Base-by-base conservation (phyloP, 2,113 vertebrate species). In the Heterocephalus glaber region DNA sequence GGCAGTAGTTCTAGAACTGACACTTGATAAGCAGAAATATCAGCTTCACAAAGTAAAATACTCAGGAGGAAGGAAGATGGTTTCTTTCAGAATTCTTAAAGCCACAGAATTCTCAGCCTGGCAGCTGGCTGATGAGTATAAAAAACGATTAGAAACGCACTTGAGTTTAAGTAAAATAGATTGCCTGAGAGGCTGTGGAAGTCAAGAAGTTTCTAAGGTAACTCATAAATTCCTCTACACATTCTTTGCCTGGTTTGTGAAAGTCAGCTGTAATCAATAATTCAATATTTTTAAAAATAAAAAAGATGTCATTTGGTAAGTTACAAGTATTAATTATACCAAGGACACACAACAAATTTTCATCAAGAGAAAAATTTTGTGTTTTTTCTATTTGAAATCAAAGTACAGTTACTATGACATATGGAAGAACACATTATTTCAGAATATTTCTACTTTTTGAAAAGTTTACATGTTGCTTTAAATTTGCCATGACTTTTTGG, bases 101-200 rank as follows among this genome's bases (percentile, higher is more conserved):
- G 83, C 2, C 38, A 11, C 4, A 4, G 49, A 38, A 47, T 68
- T 52, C 49, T 89, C 82, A 72, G 38, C 33, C 60, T 82, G 20
- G 49, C 0, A 0, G n/a, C n/a, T 86, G 90, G 52, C 47, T 61
- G 22, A 89, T 86, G 38, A 68, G 20, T 49, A 86, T 70, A 79
- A n/a, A 86, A 94, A 95, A 87, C 30, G 30, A 86, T 41, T 87
- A 52, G 20, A 66, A 65, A 86, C 60, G 35, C 38, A 70, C 38
- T 72, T 93, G 56, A 94, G 2, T 74, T 94, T 81, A 41, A 83
- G 68, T 72, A 49, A 94, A 97, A 65, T 65, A 89, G 58, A 92
- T 72, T 63, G 30, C 47, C 63, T 60, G 30, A 84, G 41, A 91
- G 30, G 66, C 76, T 83, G 33, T 92, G 30, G 8, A 91, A 94